Conservation (phyloP, 92 coral and sea anemone species). For the Galaxea fascicularis region DNA sequence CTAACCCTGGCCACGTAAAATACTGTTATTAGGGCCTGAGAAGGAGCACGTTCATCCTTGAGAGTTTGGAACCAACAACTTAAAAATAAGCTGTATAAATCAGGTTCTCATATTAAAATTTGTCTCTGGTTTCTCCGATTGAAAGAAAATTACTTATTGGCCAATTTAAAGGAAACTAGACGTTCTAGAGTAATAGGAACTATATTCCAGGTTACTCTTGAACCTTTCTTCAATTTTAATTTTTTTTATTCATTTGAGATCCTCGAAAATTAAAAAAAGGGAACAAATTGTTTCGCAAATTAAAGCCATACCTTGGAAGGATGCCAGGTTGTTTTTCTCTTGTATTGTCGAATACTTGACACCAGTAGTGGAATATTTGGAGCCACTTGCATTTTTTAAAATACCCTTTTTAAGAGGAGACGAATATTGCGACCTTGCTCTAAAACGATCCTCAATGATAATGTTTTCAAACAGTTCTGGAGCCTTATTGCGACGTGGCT, state of each 20-base stretch:
- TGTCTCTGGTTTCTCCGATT: no score
- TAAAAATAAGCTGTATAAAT: no score
- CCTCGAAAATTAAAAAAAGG: not conserved
- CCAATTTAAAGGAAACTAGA: no score
- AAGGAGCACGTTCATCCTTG: no score
- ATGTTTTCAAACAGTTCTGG: conserved; percentile 42
- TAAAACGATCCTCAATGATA: conserved; percentile 8
- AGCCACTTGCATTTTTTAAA: conserved; percentile 38
- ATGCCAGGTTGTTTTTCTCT: not conserved
- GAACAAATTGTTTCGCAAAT: not conserved
- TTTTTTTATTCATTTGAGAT: no score
- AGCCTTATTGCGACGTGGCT: conserved; percentile 34
- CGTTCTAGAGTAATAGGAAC: no score
- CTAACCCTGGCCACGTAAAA: not conserved
- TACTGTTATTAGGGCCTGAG: no score
- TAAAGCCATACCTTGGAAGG: conserved; percentile 14
- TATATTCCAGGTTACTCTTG: no score
- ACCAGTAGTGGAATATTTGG: conserved; percentile 1
- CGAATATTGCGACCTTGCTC: not conserved
- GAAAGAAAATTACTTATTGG: no score
- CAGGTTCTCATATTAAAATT: no score
- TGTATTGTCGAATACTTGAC: not conserved
- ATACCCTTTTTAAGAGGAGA: conserved; percentile 52
- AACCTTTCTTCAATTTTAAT: no score
- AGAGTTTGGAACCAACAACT: no score